Evolutionary conservation across 2,113 vertebrate genomes (phyloP), one percentile per base, ranked within the genome.

Genomic region (Noturus placidus): DNA sequence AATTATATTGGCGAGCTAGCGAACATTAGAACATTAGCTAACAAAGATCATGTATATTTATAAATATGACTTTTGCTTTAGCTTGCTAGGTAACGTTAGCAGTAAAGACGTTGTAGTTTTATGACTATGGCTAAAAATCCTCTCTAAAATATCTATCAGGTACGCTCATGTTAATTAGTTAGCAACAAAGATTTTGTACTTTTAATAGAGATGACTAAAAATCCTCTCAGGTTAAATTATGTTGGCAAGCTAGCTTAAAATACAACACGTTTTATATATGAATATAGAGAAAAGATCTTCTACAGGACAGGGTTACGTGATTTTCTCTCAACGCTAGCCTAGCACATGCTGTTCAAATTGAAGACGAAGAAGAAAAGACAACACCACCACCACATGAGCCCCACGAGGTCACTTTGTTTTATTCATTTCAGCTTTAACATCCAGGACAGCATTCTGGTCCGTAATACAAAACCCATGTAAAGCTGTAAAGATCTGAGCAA

Each of bases 371-470:
- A 5, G 14, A 4, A 76, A 25, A 25, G 52, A 59, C 20, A 77
- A 59, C 20, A 38, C 0, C 38, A 38, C 0, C 11, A 38, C 17
- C 0, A 59, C 19, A 13, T 57, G 19, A 13, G 7, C 22, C 6
- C 19, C 30, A 19, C 38, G 79, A 61, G 79, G 79, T 61, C 61
- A 42, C 33, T 82, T 61, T 1, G 79, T 61, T 82, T 82, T 82
- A 61, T 82, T 82, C 17, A 38, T 13, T 61, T 59, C 30, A 81
- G 17, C 79, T 13, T 81, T 11, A 27, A 81, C 54, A 59, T 57
- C 0, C 13, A 81, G 79, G 59, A 81, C 50, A 54, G 76, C 76
- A 54, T 54, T 79, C 76, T 54, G 76, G 76, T 79, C 76, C 33
- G 46, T n/a, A 79, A 20, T 30, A 54, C 27, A 79, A 56, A 78